These are phyloP conservation scores for Stegana nigrithorax DNA, from an alignment of 2,888 invertebrate genomes.

Conservation along the genomic window DNA sequence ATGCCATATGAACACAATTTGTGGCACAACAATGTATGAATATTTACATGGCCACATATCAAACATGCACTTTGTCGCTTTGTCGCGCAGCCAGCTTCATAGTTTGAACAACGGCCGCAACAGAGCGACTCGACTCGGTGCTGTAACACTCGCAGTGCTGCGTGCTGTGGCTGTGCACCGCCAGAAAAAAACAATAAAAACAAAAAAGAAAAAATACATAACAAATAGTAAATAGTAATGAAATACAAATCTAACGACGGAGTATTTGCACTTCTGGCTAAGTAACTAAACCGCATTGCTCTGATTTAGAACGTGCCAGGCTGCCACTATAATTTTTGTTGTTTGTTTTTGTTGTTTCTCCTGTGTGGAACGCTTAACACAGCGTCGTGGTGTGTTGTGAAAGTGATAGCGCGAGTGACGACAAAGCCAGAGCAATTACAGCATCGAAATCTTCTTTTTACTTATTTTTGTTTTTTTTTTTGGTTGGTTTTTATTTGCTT, in stretches of 20 bases:
- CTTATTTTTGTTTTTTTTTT: not conserved
- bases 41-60: not conserved
- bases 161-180: too few relatives aligned
- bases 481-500: not conserved
- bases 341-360: too few relatives aligned
- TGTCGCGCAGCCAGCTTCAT: constrained; percentile 46
- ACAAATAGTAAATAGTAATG: constrained; percentile 5
- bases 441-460: too few relatives aligned
- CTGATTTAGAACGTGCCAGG: too few relatives aligned
- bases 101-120: constrained; percentile 47
- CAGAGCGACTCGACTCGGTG: not conserved
- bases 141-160: too few relatives aligned
- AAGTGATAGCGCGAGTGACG: too few relatives aligned
- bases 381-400: too few relatives aligned
- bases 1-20: constrained; percentile 28
- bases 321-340: constrained; percentile 25
- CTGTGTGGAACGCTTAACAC: too few relatives aligned
- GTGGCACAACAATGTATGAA: not conserved
- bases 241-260: not conserved
- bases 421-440: too few relatives aligned
- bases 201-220: not conserved
- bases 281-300: too few relatives aligned
- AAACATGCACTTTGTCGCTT: constrained; percentile 6
- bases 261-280: too few relatives aligned
- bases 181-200: too few relatives aligned